phyloP scores from a whole-genome alignment of 2,797 vertebrate genomes.

The Melopsittacus undulatus region DNA sequence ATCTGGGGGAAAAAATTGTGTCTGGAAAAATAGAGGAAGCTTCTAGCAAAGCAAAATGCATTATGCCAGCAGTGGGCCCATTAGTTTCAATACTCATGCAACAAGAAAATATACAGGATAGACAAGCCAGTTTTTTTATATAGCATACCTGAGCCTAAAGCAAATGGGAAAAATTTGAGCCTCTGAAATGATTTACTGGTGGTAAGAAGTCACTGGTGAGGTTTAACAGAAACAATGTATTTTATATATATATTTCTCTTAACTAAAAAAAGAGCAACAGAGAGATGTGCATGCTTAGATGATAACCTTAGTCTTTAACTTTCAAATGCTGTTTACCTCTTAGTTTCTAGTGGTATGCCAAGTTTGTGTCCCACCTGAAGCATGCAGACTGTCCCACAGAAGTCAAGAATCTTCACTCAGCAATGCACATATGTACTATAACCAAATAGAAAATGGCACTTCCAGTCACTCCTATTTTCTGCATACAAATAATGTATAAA shows the following conservation, averaged over 20 bases:
- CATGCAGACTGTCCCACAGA: not conserved
- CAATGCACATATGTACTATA: accelerated
- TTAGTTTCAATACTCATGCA: not conserved
- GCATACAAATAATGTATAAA: not conserved
- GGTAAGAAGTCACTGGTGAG: not conserved
- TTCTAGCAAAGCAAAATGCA: not conserved
- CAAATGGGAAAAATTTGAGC: not conserved
- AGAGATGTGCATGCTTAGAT: not conserved
- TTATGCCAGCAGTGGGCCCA: accelerated
- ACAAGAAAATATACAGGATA: not conserved
- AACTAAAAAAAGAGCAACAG: not conserved
- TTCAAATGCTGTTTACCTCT: not conserved
- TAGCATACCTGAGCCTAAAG: not conserved
- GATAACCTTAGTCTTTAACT: not conserved
- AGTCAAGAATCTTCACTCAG: not conserved
- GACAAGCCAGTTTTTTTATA: not conserved
- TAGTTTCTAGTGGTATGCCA: not conserved
- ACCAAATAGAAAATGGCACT: not conserved
- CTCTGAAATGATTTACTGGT: not conserved
- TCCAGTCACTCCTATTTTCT: not conserved
- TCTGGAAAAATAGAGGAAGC: not conserved
- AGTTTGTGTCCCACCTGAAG: not conserved
- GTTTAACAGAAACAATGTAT: not conserved
- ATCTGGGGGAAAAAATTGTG: not conserved
- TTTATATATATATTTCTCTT: not conserved